Evolutionary conservation across 2,113 vertebrate species (phyloP), one percentile per base, ranked within the genome.

Genomic region (Aythya baeri): DNA sequence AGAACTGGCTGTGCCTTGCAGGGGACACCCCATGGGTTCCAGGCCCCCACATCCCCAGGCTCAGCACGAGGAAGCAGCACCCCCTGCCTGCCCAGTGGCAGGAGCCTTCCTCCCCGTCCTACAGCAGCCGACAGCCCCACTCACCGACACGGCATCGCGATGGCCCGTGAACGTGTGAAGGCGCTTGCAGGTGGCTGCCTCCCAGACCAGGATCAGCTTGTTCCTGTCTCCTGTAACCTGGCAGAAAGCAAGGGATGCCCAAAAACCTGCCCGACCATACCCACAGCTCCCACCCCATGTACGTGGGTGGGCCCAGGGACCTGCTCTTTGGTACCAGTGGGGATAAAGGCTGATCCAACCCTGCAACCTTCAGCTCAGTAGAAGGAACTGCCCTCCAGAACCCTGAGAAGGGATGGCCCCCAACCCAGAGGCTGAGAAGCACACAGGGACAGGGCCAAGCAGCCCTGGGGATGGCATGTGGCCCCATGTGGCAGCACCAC

Each of bases 171-270:
- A 99, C 74, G 98, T 99, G 89, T 99, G 98, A 25, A 99, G 96
- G 84, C 99, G 98, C 96, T 97, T 98, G 97, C 99, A 99, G 2
- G 97, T 98, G 31, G 96, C 97, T 31, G 98, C 97, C 9, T 99
- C 99, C 99, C 99, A 99, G 85, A 99, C 98, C 98, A 99, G 98
- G 80, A 99, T 99, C 81, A 99, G 97, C 38, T 99, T 99, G 96
- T 98, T 99, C 95, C 98, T 97, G 97, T 99, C 99, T 21, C 99
- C 99, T 0, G 99, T 99, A 32, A 99, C 99, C 99, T 99, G 59
- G 15, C 29, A 95, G 57, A 84, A 34, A 91, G 83, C 44, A 20
- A 29, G 3, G 29, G 21, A 84, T 17, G 14, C 49, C 68, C 7
- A 0, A 91, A 52, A 17, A 61, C n/a, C 65, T 29, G 17, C 22